phyloP scores from a whole-genome alignment of 1,140 invertebrate species.

The Amphibalanus amphitrite region DNA sequence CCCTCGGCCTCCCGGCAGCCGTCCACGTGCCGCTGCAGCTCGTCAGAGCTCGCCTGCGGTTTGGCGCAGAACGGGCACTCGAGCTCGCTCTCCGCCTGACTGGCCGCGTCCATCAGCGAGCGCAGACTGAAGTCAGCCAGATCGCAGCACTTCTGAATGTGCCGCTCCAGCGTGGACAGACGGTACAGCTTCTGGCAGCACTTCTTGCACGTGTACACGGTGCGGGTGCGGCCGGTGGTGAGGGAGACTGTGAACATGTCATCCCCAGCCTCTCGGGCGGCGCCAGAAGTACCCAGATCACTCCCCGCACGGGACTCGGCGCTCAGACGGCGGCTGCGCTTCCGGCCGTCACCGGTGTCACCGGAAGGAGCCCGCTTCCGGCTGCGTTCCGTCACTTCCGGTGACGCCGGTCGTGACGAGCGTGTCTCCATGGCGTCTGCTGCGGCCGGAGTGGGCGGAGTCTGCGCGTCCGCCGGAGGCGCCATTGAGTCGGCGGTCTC shows the following conservation, averaged over 20 bases:
- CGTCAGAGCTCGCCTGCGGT: neutral
- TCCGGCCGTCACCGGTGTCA: neutral
- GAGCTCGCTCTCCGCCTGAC: neutral
- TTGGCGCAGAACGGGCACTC: neutral
- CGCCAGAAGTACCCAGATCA: neutral
- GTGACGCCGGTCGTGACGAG: no score
- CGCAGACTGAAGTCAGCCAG: neutral
- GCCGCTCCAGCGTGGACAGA: neutral
- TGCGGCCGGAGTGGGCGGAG: no score
- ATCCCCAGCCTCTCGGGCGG: neutral
- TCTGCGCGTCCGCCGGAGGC: no score
- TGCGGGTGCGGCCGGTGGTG: constrained; percentile 5
- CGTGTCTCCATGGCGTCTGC: neutral
- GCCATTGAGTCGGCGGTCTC: neutral
- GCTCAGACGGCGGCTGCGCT: neutral
- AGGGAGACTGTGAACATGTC: neutral
- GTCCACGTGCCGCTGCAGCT: neutral
- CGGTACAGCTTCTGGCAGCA: constrained; percentile 4
- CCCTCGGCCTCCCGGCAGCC: neutral
- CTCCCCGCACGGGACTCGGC: neutral
- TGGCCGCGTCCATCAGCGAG: neutral
- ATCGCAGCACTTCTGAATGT: constrained; percentile 4
- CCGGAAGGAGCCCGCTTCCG: neutral
- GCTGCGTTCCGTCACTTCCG: neutral
- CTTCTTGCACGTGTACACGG: neutral